A percentile compares a stretch with the other conserved stretches of the same genome.
Conservation (phyloP, 2,113 vertebrate genomes). For the Aix galericulata region DNA sequence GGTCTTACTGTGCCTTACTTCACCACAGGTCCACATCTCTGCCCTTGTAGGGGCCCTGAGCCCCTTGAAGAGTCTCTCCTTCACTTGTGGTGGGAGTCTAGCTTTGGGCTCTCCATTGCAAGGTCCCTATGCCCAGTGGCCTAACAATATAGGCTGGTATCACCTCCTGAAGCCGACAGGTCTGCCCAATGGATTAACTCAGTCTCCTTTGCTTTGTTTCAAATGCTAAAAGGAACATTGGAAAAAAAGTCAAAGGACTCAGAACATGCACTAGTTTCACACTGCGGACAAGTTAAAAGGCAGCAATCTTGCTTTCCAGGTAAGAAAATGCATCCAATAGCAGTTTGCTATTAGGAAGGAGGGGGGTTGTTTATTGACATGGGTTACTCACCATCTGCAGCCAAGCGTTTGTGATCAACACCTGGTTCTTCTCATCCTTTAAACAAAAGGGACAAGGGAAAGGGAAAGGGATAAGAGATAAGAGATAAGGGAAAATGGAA, state of each 20-base stretch:
- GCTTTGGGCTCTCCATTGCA: background rate
- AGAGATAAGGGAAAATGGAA: background rate
- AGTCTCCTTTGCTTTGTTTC: background rate
- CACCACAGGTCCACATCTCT: background rate
- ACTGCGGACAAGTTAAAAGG: background rate
- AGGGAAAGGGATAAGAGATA: background rate
- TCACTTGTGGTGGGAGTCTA: background rate
- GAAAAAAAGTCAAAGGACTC: background rate
- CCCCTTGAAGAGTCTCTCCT: background rate
- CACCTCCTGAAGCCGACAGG: background rate
- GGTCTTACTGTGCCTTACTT: background rate
- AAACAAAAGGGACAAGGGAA: slow-evolving; percentile 13
- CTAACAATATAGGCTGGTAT: background rate
- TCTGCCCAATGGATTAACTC: background rate
- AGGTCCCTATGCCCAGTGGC: background rate
- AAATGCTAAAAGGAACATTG: background rate
- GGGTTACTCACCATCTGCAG: slow-evolving; percentile 85
- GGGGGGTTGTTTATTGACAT: background rate
- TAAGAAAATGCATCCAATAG: background rate
- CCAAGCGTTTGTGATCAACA: slow-evolving; percentile 90
- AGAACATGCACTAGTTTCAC: background rate
- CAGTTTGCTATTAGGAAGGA: background rate
- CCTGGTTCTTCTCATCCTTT: slow-evolving; percentile 92
- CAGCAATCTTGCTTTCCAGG: background rate
- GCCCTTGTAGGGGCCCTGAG: background rate